A percentile compares a stretch with the other conserved stretches of the same genome.
Evolutionary conservation across 1,140 invertebrate species (phyloP).

Genomic region (Zaprionus taronus): DNA sequence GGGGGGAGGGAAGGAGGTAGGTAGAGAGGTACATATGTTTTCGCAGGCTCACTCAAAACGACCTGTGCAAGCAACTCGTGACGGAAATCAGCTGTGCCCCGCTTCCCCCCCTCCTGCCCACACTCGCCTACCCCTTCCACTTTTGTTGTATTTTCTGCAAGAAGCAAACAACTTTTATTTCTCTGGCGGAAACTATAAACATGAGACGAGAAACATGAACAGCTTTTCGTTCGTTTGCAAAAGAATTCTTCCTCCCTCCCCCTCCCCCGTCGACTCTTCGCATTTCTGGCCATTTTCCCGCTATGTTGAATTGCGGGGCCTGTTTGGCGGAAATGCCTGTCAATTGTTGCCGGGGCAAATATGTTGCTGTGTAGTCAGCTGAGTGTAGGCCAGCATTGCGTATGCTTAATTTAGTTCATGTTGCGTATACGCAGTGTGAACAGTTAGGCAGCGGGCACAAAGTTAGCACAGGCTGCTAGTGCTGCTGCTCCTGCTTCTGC

Average conservation of each 20-base stretch:
- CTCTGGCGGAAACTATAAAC: constrained; percentile 76
- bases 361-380: neutral
- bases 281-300: constrained; percentile 46
- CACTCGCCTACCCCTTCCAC: constrained; percentile 1
- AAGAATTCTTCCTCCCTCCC: constrained; percentile 55
- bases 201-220: constrained; percentile 31
- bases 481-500: neutral
- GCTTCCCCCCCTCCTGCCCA: constrained; percentile 40
- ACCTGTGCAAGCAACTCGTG: constrained; percentile 56
- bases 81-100: constrained; percentile 70
- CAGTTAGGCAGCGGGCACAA: no score
- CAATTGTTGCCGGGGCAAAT: constrained; percentile 47
- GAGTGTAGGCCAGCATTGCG: constrained; percentile 35
- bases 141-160: constrained; percentile 19
- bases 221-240: constrained; percentile 36
- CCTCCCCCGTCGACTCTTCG: constrained; percentile 3
- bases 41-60: constrained; percentile 23
- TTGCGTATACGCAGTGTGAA: constrained; percentile 24
- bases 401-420: constrained; percentile 52
- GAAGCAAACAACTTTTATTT: constrained; percentile 47
- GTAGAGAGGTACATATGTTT: constrained; percentile 9
- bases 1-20: neutral
- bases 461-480: no score
- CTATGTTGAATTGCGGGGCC: neutral
- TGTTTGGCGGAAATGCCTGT: constrained; percentile 70